Evolutionary conservation across 2,888 invertebrate genomes (phyloP), one percentile per base, ranked within the genome.

Genomic region (Ischnus inquisitorius): DNA sequence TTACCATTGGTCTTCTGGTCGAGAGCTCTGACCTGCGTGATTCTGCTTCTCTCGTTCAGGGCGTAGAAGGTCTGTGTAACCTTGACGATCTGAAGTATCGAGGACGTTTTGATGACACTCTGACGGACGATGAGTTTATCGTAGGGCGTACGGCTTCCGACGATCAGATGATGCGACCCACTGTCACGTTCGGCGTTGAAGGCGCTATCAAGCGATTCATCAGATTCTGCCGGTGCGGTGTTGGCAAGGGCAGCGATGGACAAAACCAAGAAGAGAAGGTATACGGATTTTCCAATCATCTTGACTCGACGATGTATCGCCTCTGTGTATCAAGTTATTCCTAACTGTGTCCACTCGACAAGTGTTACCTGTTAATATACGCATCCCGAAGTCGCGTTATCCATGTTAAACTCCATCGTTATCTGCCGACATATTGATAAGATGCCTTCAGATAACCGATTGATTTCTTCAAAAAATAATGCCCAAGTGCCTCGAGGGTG

Each of bases 1-100:
- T 94, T 93, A 0, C 94, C 94, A 43, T 94, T 91, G 46, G 90
- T 90, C 43, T 93, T 90, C 81, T 93, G 93, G 86, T 95, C 95
- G 12, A 92, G 85, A 1, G 93, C 92, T 12, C 88, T 87, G 12
- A 95, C 87, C 83, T 92, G 91, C 0, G 93, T 57, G 14, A 57
- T 57, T 57, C 14, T 93, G 74, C 94, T 94, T 10, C 71, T 86
- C 19, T 88, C 82, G 69, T 80, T 85, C 10, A 28, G 69, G 1
- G 82, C 34, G 10, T 89, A 90, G 86, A 91, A 92, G 8, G 80
- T 86, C 68, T 85, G 84, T 43, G 89, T 86, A 3, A 88, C 78
- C 14, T 88, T 88, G 6, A 90, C 85, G 25, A 77, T 25, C 65
- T 89, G 88, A 39, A 92, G 72, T 82, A 89, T 89, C 8, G 88